Percentiles rank a stretch among this genome's conserved stretches.
These are phyloP conservation scores for Eulemur macaco DNA, from an alignment of 2,113 vertebrate species.

Conservation along the genomic window DNA sequence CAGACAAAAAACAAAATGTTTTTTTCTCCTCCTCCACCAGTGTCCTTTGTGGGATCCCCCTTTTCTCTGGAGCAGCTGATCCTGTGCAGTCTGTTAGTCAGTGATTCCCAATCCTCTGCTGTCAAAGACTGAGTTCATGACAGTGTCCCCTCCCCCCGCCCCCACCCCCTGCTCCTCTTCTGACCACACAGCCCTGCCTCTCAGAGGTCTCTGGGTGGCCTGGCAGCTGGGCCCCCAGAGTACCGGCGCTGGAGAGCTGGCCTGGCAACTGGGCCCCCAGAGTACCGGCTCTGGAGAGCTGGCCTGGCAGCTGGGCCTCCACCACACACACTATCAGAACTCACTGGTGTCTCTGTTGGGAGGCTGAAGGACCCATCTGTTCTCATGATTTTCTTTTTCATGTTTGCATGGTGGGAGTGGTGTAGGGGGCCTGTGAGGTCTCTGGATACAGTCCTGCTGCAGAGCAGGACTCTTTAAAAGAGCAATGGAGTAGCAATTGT, in stretches of 20 bases:
- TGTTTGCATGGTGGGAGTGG: neutral
- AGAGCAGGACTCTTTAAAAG: neutral
- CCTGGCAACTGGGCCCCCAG: no score
- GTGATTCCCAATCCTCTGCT: neutral
- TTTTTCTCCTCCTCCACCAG: neutral
- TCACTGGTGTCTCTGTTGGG: fast-evolving
- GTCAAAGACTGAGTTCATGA: neutral
- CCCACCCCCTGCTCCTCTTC: neutral
- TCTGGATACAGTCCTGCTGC: no score
- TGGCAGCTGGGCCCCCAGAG: no score
- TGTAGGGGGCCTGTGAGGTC: neutral
- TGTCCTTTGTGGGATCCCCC: no score
- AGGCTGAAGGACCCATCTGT: neutral
- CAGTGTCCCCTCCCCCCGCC: no score
- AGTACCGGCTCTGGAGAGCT: no score
- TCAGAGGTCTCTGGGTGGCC: no score
- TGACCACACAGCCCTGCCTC: neutral
- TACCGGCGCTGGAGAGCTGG: no score
- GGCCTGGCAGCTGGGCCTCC: neutral
- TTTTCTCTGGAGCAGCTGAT: neutral
- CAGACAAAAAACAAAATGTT: neutral
- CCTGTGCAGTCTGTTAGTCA: no score
- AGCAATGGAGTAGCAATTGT: neutral
- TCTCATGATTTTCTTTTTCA: neutral
- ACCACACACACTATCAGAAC: neutral